Conservation (phyloP, 1,140 invertebrate species). For the Matsumurasca onukii region DNA sequence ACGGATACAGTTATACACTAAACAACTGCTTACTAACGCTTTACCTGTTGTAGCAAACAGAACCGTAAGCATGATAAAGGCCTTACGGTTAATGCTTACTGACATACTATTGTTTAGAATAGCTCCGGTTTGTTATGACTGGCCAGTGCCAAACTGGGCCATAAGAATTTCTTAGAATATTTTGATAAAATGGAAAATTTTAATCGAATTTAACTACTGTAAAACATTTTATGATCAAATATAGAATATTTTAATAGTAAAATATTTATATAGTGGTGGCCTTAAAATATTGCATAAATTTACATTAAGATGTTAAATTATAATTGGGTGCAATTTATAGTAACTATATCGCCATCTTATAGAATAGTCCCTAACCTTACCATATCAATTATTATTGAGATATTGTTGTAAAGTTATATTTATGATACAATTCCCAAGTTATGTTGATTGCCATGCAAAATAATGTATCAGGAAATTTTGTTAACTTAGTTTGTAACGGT, state of each 20-base stretch:
- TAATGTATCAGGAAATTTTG: not conserved
- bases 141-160: no score
- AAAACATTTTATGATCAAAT: constrained; percentile 4
- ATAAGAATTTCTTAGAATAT: no score
- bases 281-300: no score
- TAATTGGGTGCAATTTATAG: no score
- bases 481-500: constrained; percentile 15
- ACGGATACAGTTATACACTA: constrained; percentile 9
- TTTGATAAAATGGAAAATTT: no score
- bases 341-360: not conserved
- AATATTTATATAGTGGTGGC: constrained; percentile 23
- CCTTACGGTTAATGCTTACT: constrained; percentile 8
- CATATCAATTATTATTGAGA: constrained; percentile 13
- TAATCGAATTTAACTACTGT: no score
- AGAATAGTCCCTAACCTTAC: not conserved
- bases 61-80: constrained; percentile 12
- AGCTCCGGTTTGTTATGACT: no score
- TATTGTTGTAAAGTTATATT: constrained; percentile 5
- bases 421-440: not conserved
- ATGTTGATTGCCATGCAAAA: constrained; percentile 7
- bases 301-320: no score
- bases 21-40: constrained; percentile 15
- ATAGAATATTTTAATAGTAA: no score
- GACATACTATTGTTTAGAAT: not conserved
- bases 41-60: not conserved